Base-by-base conservation (phyloP, 2,888 invertebrate genomes). In the Empis livida region DNA sequence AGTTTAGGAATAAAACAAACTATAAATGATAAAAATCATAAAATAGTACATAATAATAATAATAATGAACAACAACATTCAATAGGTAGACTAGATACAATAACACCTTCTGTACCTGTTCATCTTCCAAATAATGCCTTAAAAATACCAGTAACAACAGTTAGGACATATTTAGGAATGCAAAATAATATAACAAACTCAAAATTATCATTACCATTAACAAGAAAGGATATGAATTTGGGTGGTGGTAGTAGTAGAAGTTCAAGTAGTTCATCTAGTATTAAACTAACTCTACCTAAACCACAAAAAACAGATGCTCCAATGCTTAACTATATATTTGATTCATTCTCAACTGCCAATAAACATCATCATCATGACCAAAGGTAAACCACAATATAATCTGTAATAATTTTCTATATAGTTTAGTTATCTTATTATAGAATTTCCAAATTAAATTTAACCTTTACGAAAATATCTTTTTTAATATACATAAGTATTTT, bases 311-410 rank as follows among this genome's bases (percentile, higher is more conserved):
- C 76, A 2, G 82, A 81, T 58, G 77, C 82, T 0, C 80, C 82
- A 10, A 81, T 83, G 80, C 64, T 82, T 45, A 82, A 82, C 64
- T 81, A 82, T 57, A 82, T 83, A 53, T 82, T 82, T 60, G 82
- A 83, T 61, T 75, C 80, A 0, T 78, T 80, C 59, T 80, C 79
- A 10, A 76, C 78, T 40, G 74, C 76, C 54, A 80, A 80, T 62
- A 82, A 81, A 56, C 84, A 83, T 64, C 80, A 82, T 62, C 83
- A 84, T 60, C 73, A 75, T 55, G 71, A 73, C 74, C 72, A 55
- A 67, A 80, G 83, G 82, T 82, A 53, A 55, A 14, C 11, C 11
- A 17, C 9, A n/a, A 35, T 11, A 32, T 32, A 32, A n/a, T 27
- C 5, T 20, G 5, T 5, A 20, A 6, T 27, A 27, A 6, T 27